Percentiles rank a stretch among this genome's conserved stretches.
These are phyloP conservation scores for Manduca sexta DNA, from an alignment of 1,140 invertebrate species.

Conservation along the genomic window DNA sequence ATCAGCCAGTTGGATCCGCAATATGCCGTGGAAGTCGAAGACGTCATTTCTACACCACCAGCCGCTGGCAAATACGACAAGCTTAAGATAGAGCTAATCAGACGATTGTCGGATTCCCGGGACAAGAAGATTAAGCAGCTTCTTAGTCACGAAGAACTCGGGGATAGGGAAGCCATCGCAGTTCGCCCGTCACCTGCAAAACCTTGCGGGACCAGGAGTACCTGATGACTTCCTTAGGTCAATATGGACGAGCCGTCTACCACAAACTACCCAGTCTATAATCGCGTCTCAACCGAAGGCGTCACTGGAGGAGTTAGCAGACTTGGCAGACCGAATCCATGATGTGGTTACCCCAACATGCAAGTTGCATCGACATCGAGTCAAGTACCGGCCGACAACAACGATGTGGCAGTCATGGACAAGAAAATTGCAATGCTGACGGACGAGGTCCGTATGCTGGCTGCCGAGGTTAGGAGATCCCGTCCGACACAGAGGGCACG, in stretches of 20 bases:
- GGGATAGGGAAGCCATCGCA: slow-evolving; percentile 34
- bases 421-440: background rate
- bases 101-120: slow-evolving; percentile 3
- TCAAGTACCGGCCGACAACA: background rate
- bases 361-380: background rate
- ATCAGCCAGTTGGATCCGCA: background rate
- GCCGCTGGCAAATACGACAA: background rate
- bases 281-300: slow-evolving; percentile 1
- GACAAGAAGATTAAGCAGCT: slow-evolving; percentile 21
- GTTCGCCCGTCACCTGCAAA: slow-evolving; percentile 13
- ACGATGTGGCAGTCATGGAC: background rate
- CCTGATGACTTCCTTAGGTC: slow-evolving; percentile 18
- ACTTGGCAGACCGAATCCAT: background rate
- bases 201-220: slow-evolving; percentile 15
- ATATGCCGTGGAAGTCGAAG: slow-evolving; percentile 3
- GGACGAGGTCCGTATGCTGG: background rate
- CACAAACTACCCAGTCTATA: slow-evolving; percentile 7
- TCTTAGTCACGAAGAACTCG: slow-evolving; percentile 20
- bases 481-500: background rate
- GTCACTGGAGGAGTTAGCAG: background rate
- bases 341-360: background rate
- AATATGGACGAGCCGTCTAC: slow-evolving; percentile 32
- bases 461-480: background rate
- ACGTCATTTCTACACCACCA: background rate
- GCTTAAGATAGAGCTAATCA: slow-evolving; percentile 9